Conservation (phyloP, 2,888 invertebrate genomes). For the Strigamia transsilvanica region DNA sequence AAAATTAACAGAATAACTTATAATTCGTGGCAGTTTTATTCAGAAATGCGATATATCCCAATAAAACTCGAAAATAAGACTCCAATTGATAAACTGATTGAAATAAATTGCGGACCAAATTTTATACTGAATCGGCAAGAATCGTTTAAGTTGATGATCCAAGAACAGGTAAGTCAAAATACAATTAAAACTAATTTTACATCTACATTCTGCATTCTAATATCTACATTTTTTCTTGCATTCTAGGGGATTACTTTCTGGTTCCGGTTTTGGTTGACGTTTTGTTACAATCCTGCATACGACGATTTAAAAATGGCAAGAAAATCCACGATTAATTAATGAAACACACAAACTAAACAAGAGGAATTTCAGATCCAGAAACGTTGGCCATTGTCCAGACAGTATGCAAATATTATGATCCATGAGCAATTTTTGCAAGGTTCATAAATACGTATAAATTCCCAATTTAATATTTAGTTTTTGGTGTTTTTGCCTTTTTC, state of each 20-base stretch:
- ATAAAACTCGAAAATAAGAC: background rate
- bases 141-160: background rate
- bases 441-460: too few species aligned
- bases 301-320: background rate
- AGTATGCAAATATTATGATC: background rate
- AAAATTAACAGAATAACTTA: too few species aligned
- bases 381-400: background rate
- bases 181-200: background rate
- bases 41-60: background rate
- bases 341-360: background rate
- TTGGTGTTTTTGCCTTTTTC: background rate
- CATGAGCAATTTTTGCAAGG: conserved; percentile 6
- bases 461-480: background rate
- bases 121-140: background rate
- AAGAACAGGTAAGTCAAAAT: background rate
- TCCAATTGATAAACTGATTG: background rate
- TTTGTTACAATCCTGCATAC: background rate
- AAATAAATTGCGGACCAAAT: conserved; percentile 3
- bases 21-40: too few species aligned
- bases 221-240: background rate
- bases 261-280: background rate
- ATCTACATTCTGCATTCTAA: background rate
- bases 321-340: background rate
- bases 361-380: background rate
- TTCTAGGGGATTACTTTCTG: background rate